Conservation (phyloP, 2,888 invertebrate species). For the Tetheella fluctuosa region DNA sequence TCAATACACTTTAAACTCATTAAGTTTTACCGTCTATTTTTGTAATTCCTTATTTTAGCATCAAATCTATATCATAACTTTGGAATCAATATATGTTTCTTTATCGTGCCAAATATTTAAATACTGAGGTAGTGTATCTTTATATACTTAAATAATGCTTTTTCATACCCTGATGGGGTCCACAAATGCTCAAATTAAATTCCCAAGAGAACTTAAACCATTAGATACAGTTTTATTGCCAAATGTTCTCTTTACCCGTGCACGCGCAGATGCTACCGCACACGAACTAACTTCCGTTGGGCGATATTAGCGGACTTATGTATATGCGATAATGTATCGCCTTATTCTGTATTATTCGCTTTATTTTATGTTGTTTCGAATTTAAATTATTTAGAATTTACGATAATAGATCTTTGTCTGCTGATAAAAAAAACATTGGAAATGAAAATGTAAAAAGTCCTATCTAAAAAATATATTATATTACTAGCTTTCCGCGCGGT, state of each 20-base stretch:
- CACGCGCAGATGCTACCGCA: conserved; percentile 1
- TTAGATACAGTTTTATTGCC: conserved; percentile 7
- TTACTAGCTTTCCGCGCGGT: too few relatives aligned
- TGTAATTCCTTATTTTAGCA: too few relatives aligned
- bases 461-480: too few relatives aligned
- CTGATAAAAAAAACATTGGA: too few relatives aligned
- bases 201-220: not conserved
- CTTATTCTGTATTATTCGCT: not conserved
- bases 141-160: too few relatives aligned
- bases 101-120: too few relatives aligned
- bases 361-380: not conserved
- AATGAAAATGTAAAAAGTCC: too few relatives aligned
- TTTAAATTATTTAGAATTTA: not conserved
- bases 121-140: too few relatives aligned
- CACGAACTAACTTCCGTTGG: conserved; percentile 5
- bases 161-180: not conserved
- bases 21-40: too few relatives aligned
- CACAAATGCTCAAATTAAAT: not conserved
- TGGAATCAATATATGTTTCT: too few relatives aligned
- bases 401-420: not conserved
- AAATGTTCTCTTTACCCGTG: not conserved
- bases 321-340: conserved; percentile 7
- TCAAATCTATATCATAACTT: too few relatives aligned
- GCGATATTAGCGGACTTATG: not conserved
- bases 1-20: too few relatives aligned